A percentile compares a stretch with the other conserved stretches of the same genome.
Conservation (phyloP, 2,888 invertebrate species). For the Melikaiella ostensackeni region DNA sequence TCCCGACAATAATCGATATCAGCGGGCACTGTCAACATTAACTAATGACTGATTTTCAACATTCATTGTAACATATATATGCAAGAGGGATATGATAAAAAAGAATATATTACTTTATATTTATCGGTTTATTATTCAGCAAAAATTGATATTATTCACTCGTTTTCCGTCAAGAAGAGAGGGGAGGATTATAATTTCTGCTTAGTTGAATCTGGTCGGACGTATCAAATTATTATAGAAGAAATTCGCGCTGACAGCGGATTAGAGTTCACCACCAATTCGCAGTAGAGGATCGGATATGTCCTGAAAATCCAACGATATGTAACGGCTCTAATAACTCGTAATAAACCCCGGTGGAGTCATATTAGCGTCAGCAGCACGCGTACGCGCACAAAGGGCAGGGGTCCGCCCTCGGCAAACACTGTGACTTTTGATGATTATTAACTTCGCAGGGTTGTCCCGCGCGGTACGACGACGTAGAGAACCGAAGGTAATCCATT, state of each 20-base stretch:
- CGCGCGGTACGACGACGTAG: slow-evolving; percentile 54
- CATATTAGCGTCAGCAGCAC: slow-evolving; percentile 77
- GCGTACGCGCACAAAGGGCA: slow-evolving; percentile 74
- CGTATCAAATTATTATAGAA: slow-evolving; percentile 30
- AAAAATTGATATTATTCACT: neutral
- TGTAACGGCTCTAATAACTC: slow-evolving; percentile 76
- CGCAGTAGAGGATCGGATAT: slow-evolving; percentile 33
- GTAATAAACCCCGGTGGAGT: slow-evolving; percentile 76
- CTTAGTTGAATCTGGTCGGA: slow-evolving; percentile 27
- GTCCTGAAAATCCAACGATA: slow-evolving; percentile 70
- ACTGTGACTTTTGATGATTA: slow-evolving; percentile 78
- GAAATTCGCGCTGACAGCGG: slow-evolving; percentile 25
- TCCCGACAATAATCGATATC: no score
- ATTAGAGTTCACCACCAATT: slow-evolving; percentile 32
- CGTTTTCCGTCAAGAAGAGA: neutral
- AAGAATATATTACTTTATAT: no score
- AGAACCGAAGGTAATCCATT: slow-evolving; percentile 63
- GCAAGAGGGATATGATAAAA: no score
- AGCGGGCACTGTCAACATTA: no score
- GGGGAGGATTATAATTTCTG: slow-evolving; percentile 23
- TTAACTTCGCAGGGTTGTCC: slow-evolving; percentile 74
- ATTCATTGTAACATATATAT: no score
- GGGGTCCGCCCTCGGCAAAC: slow-evolving; percentile 75
- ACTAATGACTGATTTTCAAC: no score
- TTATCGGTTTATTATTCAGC: neutral